Base-by-base conservation (phyloP, 1,140 invertebrate species). In the Drosophila micromelanica region DNA sequence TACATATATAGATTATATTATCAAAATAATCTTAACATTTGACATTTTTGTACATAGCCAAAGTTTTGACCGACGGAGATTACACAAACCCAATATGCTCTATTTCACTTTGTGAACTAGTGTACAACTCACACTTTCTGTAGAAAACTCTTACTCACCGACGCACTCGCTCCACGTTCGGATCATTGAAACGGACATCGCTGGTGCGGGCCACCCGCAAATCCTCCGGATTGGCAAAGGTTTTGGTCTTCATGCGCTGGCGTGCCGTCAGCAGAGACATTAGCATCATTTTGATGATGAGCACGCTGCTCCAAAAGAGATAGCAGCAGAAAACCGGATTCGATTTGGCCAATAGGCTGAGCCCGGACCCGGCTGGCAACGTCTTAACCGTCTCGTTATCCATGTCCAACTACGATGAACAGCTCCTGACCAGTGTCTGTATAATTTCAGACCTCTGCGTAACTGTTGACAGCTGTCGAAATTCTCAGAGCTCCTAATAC, bases 221-320 rank as follows among this genome's bases (percentile, higher is more conserved):
- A 52, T 91, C 84, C 61, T 91, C 82, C 0, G 87, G 77, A 62
- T 90, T 91, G 35, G 76, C 80, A 48, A 70, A 85, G 0, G 75
- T 81, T 52, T 91, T 91, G 43, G 93, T 93, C 13, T 76, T 87
- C n/a, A 93, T 74, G 17, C 94, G 74, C 35, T 92, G 90, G 7
- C 86, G 65, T 0, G 79, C 92, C 0, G 93, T 94, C n/a, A 94
- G 61, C 20, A 93, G 32, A 8, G 92, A 80, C 93, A 94, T 94
- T 0, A 85, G 2, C 42, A 94, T 55, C 89, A 93, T 93, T 77
- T 94, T 94, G 0, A 94, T 9, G 2, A 93, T 69, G 43, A 94
- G 79, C 11, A 94, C 49, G 8, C 87, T 92, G 17, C 90, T 78
- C 80, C 93, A 94, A 63, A 93, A 93, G 4, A 92, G 81, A 64